A percentile compares a stretch with the other conserved stretches of the same genome.
Conservation (phyloP, 2,113 vertebrate genomes). For the Tachycineta bicolor region DNA sequence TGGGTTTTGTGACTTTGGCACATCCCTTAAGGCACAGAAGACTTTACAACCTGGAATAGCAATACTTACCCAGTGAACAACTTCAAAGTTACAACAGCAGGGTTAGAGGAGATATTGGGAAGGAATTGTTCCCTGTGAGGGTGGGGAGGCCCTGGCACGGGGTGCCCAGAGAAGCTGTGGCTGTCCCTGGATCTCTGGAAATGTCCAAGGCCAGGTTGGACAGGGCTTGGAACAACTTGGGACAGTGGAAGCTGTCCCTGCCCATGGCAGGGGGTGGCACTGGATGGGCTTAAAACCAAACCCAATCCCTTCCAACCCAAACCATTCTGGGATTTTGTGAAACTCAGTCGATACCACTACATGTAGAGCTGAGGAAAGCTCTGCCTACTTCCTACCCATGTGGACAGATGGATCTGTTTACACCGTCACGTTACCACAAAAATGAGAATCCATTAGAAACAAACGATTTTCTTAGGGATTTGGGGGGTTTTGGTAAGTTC, state of each 20-base stretch:
- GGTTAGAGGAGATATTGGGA: rapidly evolving
- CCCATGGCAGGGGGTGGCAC: not conserved
- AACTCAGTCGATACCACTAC: not conserved
- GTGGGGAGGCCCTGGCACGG: not conserved
- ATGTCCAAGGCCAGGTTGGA: not conserved
- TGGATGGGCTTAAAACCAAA: not conserved
- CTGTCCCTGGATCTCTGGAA: not conserved
- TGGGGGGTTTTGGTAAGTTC: rapidly evolving
- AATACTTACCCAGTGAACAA: not conserved
- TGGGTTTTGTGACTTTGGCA: not conserved
- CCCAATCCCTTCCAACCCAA: not conserved
- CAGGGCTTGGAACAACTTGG: rapidly evolving
- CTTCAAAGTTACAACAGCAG: not conserved
- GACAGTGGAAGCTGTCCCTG: rapidly evolving
- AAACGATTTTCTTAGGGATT: not conserved
- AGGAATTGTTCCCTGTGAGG: not conserved
- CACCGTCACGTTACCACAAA: not conserved
- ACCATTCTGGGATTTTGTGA: not conserved
- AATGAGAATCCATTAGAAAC: not conserved
- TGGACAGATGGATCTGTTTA: not conserved
- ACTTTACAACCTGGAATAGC: not conserved
- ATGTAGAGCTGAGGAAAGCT: not conserved
- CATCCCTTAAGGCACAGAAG: not conserved
- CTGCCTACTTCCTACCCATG: not conserved
- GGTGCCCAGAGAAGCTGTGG: not conserved